Evolutionary conservation across 2,113 vertebrate species (phyloP), one percentile per base, ranked within the genome.

Genomic region (Thermophis baileyi): DNA sequence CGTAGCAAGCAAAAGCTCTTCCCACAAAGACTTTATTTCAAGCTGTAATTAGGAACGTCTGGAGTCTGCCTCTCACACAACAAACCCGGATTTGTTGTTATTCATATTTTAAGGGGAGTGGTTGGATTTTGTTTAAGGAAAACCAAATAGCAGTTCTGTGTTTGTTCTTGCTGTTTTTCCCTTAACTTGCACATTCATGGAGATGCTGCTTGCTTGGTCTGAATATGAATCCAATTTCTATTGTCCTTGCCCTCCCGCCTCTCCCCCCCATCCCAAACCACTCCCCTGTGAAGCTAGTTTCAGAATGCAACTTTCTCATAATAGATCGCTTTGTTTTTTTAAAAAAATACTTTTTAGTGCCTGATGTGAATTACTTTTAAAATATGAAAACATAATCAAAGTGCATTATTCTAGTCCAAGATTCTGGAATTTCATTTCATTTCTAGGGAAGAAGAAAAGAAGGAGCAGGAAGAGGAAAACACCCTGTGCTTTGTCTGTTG

Each of bases 21-120:
- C 97, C 96, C 97, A 95, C 97, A 98, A 98, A 97, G 97, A 97
- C 74, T 98, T 98, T 98, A 96, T 98, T 98, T 98, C 92, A 98
- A 98, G 98, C 98, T 98, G 97, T 99, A 99, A 99, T 99, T 98
- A 99, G 98, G 98, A 98, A 98, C 98, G 98, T 99, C 98, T 98
- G 98, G 98, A 98, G 97, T 96, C 74, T 87, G 74, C 18, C 97
- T 98, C 98, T 98, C 97, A 97, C 18, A 81, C 20, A 81, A 81
- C 74, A 81, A 81, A 44, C 74, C 16, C 18, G 1, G 74, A 97
- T 97, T 96, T 97, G 96, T 96, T 90, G 60, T 97, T 97, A 97
- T 96, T 97, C 96, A 95, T 97, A 97, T 97, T 96, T 95, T 30
- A 95, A 95, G 47, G 69, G 10, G 3, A 93, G 27, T 50, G 88